Percentiles rank a stretch among this genome's conserved stretches.
Evolutionary conservation across 2,113 vertebrate genomes (phyloP).

Genomic region (Rhadina sibilatrix): DNA sequence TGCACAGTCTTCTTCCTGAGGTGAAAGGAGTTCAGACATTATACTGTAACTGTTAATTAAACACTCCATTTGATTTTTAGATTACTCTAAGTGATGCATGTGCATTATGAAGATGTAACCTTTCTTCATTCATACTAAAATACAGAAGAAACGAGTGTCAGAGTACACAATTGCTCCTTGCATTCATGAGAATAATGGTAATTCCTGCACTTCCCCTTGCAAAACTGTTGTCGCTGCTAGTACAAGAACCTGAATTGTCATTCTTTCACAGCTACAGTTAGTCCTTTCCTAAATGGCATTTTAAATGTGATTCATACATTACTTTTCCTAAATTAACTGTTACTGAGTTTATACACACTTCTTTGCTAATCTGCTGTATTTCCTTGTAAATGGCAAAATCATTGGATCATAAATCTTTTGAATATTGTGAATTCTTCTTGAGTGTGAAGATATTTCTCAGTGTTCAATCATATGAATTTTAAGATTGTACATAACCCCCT

Average conservation of each 20-base stretch:
- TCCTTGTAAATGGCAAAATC: slow-evolving; percentile 21
- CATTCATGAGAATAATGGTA: background rate
- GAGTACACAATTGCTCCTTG: background rate
- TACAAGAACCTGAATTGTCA: background rate
- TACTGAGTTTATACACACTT: background rate
- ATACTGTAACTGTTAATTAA: slow-evolving; percentile 61
- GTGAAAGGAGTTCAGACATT: slow-evolving; percentile 39
- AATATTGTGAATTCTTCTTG: background rate
- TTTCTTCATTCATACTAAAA: slow-evolving; percentile 49
- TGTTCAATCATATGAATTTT: background rate
- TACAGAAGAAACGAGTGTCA: background rate
- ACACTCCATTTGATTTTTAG: slow-evolving; percentile 59
- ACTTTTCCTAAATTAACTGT: background rate
- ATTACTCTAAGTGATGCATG: slow-evolving; percentile 20
- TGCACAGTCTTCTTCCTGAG: slow-evolving; percentile 41
- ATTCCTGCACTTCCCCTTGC: background rate
- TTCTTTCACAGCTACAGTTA: slow-evolving; percentile 19
- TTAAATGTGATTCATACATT: slow-evolving; percentile 18
- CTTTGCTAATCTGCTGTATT: slow-evolving; percentile 40
- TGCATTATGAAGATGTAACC: slow-evolving; percentile 45
- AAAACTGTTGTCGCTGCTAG: background rate
- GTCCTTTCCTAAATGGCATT: background rate
- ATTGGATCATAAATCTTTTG: slow-evolving; percentile 29
- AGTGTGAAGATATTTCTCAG: background rate
- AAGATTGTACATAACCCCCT: background rate